Percentiles rank a stretch among this genome's conserved stretches.
Evolutionary conservation across 2,797 vertebrate species (phyloP).

Genomic region (Setipinna tenuifilis): DNA sequence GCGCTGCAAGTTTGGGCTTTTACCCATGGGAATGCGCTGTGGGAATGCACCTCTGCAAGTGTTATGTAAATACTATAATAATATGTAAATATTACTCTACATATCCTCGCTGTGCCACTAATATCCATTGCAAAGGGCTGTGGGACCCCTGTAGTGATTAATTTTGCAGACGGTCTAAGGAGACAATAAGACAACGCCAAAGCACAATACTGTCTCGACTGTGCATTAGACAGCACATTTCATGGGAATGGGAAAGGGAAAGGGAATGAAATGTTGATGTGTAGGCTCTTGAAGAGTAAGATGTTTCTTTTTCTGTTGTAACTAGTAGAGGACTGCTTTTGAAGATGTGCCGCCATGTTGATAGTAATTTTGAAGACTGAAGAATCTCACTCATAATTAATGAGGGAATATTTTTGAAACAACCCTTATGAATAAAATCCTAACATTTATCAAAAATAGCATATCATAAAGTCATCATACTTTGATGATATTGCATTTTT

Average conservation of each 20-base stretch:
- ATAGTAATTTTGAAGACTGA: background rate
- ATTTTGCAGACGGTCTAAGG: background rate
- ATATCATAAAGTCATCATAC: background rate
- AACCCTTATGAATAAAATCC: background rate
- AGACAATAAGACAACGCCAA: background rate
- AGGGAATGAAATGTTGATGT: background rate
- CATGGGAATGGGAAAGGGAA: background rate
- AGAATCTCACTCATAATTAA: background rate
- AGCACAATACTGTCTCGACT: background rate
- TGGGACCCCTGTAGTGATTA: background rate
- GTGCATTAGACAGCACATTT: background rate
- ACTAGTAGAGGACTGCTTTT: background rate
- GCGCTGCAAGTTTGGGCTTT: background rate
- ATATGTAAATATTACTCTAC: slow-evolving; percentile 21
- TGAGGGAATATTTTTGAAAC: background rate
- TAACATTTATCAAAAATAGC: slow-evolving; percentile 4
- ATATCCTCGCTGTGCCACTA: background rate
- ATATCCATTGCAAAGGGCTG: background rate
- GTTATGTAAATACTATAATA: slow-evolving; percentile 15
- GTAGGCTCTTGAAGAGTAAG: background rate
- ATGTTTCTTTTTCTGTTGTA: background rate
- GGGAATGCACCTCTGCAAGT: slow-evolving; percentile 1
- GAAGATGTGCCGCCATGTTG: background rate
- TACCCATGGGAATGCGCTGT: slow-evolving; percentile 8
- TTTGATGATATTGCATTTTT: background rate